Conservation (phyloP, 1,140 invertebrate genomes). For the Brachionus plicatilis region DNA sequence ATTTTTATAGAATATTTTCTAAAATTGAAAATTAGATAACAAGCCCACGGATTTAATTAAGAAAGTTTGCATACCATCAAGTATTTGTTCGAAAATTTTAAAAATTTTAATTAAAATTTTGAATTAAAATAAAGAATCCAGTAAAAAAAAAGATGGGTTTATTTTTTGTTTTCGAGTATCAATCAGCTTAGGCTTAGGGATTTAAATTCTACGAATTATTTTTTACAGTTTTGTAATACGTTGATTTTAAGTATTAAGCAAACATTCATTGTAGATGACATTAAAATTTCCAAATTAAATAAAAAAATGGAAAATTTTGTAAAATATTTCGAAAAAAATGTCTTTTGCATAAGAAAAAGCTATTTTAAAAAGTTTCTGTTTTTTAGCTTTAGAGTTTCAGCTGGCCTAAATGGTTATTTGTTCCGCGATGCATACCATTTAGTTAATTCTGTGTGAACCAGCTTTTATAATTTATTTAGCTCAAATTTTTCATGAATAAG, state of each 20-base stretch:
- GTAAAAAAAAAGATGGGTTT: neutral
- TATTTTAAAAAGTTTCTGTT: too few species aligned
- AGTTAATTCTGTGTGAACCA: neutral
- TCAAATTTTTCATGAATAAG: neutral
- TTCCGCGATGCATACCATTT: neutral
- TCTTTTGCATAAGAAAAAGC: neutral
- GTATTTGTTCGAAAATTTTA: neutral
- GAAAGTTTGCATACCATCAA: neutral
- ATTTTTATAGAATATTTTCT: neutral
- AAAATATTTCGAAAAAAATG: neutral
- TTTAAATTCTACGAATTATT: neutral
- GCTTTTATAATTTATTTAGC: neutral
- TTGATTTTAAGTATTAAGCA: neutral
- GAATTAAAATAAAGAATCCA: neutral
- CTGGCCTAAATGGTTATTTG: neutral
- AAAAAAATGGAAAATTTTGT: neutral
- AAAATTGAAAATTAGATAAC: neutral
- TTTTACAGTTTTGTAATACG: neutral
- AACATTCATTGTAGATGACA: constrained; percentile 16
- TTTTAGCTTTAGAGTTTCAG: neutral
- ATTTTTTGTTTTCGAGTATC: neutral
- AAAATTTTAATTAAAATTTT: neutral
- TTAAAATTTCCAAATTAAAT: neutral
- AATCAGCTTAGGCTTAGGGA: neutral
- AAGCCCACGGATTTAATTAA: neutral